These are phyloP conservation scores for Patella depressa DNA, from an alignment of 2,888 invertebrate species.

Conservation along the genomic window DNA sequence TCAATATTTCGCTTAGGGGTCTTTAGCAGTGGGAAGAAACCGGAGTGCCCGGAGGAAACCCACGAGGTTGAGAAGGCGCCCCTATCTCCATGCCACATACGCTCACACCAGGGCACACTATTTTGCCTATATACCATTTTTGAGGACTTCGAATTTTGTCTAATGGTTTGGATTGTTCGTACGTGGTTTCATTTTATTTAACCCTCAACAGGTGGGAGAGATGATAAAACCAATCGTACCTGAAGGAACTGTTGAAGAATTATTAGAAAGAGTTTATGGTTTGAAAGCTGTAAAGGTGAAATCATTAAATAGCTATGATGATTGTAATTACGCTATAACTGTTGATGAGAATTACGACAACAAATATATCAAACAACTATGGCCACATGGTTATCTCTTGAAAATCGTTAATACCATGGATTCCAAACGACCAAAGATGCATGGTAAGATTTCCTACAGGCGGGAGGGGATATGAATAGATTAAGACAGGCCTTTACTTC, in stretches of 20 bases:
- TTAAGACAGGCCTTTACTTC: neutral
- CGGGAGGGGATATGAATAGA: neutral
- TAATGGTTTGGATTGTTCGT: too few species aligned
- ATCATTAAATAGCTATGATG: conserved; percentile 84
- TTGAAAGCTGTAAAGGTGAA: conserved; percentile 75
- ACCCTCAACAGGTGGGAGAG: conserved; percentile 22
- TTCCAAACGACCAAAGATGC: conserved; percentile 76
- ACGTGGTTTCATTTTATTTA: too few species aligned
- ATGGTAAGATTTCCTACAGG: conserved; percentile 42
- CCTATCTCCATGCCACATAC: too few species aligned
- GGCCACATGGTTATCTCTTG: conserved; percentile 75
- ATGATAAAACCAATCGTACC: conserved; percentile 31
- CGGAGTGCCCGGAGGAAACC: too few species aligned
- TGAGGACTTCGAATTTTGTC: too few species aligned
- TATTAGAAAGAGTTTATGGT: conserved; percentile 73
- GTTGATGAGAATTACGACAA: conserved; percentile 73
- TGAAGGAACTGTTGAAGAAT: conserved; percentile 19
- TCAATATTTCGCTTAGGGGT: too few species aligned
- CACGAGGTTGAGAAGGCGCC: too few species aligned
- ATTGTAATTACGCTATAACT: conserved; percentile 81
- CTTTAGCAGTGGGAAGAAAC: too few species aligned
- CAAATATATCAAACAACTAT: conserved; percentile 45
- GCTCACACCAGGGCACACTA: too few species aligned
- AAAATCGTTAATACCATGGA: conserved; percentile 89
- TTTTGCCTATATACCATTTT: too few species aligned